Base-by-base conservation (phyloP, 2,797 vertebrate genomes). In the Holocentrus rufus region DNA sequence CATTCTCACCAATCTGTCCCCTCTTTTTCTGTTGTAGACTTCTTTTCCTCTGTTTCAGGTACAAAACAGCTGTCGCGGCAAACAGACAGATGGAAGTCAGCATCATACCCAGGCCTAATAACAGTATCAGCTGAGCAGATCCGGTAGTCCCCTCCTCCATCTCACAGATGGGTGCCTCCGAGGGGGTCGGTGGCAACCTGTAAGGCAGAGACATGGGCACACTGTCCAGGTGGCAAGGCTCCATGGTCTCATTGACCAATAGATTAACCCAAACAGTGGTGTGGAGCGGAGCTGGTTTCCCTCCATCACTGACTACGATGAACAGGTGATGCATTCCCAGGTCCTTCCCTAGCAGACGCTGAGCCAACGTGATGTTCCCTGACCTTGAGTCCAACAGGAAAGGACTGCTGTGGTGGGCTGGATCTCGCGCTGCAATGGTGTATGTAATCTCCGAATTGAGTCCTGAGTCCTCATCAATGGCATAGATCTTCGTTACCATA, bases 361-460 rank as follows among this genome's bases (percentile, higher is more conserved):
- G 89, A 10, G 58, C 79, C 68, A 95, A 77, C 0, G 90, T 94
- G 80, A 96, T 88, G 83, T 94, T 93, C 52, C 95, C 94, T 1
- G 93, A 92, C 52, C 77, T 85, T 2, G 85, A 69, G 66, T 95
- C 93, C 6, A 96, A 85, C 49, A 39, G 77, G 74, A 95, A 96
- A 1, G 91, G 92, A 65, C 83, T 91, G 72, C 76, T 85, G 53
- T 71, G 61, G 36, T 79, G 75, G 2, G 52, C 36, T 0, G 84
- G 66, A 61, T 90, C 68, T 1, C 85, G 88, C 0, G 85, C 87
- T 36, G 69, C 84, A 11, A 86, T 81, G 7, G 88, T 91, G 82
- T 94, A 95, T 0, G 88, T 94, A 73, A 95, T 92, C 52, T 94
- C 92, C 0, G 94, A 94, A 82, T 95, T 95, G 39, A 92, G 71